Evolutionary conservation across 2,113 vertebrate genomes (phyloP), one percentile per base, ranked within the genome.

Genomic region (Erythrocercus mccallii): DNA sequence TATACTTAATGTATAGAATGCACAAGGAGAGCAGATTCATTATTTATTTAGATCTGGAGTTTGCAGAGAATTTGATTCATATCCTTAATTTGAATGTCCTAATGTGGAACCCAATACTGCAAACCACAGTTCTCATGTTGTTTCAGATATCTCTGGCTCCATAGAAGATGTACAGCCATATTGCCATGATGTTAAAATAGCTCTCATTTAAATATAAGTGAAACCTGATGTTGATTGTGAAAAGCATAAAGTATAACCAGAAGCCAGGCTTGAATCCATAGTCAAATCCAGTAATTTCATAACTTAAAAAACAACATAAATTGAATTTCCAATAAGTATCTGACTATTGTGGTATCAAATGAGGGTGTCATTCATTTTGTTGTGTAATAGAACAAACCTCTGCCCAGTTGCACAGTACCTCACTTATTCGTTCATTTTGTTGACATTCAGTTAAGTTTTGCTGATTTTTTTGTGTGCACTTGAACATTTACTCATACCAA

Each of bases 121-220:
- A 64, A 65, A 51, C 48, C 51, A 50, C 4, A 6, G 35, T 24
- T 89, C 81, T 80, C 44, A 20, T 48, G 12, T 50, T 77, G 38
- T 70, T 66, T 66, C 87, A 70, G 81, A 22, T 58, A 71, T n/a
- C 73, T 86, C 62, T 82, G 88, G 78, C 91, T 94, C 70, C 47
- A 14, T 2, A 5, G 38, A 65, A 50, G 57, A 89, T 47, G 54
- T 27, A 5, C 53, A 65, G 6, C 64, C 50, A 12, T n/a, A 54
- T 25, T 95, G 81, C 78, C 83, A 71, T 81, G 89, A 87, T n/a
- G 70, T 33, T 91, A 65, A 92, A 95, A 95, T 91, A 95, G 73
- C 94, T 45, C 86, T 88, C 81, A 82, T 95, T 91, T 76, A 79
- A 95, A 82, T 69, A 30, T 65, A 94, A 91, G 38, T 90, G 84